phyloP scores from a whole-genome alignment of 2,113 vertebrate genomes.

The Nannobrachium achirus region DNA sequence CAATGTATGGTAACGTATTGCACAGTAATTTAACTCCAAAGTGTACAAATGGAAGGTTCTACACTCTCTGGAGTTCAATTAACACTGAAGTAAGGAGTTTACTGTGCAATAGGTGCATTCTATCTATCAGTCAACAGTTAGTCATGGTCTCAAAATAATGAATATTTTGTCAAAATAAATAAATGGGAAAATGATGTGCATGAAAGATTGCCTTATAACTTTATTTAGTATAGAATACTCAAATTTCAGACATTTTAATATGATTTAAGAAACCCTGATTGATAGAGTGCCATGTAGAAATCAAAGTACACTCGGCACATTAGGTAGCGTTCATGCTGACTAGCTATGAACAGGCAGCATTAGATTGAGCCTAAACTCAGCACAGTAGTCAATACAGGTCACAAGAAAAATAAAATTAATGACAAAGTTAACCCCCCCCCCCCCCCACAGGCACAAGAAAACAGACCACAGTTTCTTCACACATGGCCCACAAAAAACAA shows the following conservation, averaged over 20 bases:
- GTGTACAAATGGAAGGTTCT: too few relatives aligned
- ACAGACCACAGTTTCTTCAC: background rate
- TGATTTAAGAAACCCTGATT: slow-evolving; percentile 63
- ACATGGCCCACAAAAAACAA: background rate
- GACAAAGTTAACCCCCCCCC: background rate
- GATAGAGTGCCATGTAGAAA: slow-evolving; percentile 38
- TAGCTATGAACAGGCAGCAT: slow-evolving; percentile 32
- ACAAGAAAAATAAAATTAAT: slow-evolving; percentile 26
- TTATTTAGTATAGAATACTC: background rate
- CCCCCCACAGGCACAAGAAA: slow-evolving; percentile 15
- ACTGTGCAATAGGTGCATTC: too few relatives aligned
- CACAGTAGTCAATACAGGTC: slow-evolving; percentile 35
- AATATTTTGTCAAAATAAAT: too few relatives aligned
- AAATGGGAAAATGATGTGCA: too few relatives aligned
- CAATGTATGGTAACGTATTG: too few relatives aligned
- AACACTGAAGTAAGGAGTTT: too few relatives aligned
- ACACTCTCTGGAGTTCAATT: too few relatives aligned
- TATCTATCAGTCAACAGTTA: too few relatives aligned
- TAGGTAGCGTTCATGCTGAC: slow-evolving; percentile 46
- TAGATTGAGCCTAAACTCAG: slow-evolving; percentile 27
- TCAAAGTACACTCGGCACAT: slow-evolving; percentile 63
- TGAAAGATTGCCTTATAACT: too few relatives aligned
- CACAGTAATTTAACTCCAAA: too few relatives aligned
- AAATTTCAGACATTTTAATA: slow-evolving; percentile 45
- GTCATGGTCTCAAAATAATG: too few relatives aligned